phyloP scores from a whole-genome alignment of 2,888 invertebrate genomes.

The Melolontha melolontha region DNA sequence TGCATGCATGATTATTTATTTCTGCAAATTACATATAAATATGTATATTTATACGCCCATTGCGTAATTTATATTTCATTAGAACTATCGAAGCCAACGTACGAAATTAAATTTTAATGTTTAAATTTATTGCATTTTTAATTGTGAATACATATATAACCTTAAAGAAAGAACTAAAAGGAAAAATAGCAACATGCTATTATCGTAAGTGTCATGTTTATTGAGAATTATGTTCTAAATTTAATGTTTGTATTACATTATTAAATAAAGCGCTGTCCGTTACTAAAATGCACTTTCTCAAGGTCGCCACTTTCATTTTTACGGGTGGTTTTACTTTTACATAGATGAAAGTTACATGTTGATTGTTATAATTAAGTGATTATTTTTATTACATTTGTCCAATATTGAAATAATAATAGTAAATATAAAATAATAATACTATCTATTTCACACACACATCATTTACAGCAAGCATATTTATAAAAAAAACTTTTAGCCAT shows the following conservation, averaged over 20 bases:
- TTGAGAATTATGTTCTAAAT: background rate
- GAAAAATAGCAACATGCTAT: background rate
- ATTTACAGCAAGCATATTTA: no score
- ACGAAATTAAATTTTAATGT: no score
- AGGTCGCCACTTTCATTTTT: conserved; percentile 31
- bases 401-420: no score
- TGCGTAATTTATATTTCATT: no score
- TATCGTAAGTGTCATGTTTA: conserved; percentile 6
- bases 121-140: conserved; percentile 1
- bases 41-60: no score
- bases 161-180: background rate
- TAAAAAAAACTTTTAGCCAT: no score
- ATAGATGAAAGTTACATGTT: background rate
- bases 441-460: no score
- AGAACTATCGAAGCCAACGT: no score
- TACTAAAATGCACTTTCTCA: conserved; percentile 28
- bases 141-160: conserved; percentile 3
- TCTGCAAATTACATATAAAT: no score
- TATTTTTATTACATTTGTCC: no score
- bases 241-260: conserved; percentile 3
- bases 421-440: no score
- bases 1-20: no score
- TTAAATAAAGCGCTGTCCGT: conserved; percentile 26
- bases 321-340: background rate
- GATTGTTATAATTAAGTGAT: background rate